Percentiles rank a stretch among this genome's conserved stretches.
Conservation (phyloP, 2,797 vertebrate species). For the Podargus strigoides region DNA sequence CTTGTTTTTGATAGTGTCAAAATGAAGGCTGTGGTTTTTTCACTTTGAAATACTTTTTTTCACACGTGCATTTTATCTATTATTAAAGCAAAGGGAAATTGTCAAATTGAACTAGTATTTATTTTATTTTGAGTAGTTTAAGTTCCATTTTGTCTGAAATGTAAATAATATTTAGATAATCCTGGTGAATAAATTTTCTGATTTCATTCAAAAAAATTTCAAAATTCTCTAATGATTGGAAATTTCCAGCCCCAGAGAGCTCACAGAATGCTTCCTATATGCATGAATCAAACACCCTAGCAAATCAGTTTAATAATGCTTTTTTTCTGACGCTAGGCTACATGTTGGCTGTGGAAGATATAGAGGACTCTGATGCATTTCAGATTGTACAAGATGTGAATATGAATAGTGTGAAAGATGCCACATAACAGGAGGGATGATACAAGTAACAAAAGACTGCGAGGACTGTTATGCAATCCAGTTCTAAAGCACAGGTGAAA, state of each 20-base stretch:
- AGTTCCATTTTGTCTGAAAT: neutral
- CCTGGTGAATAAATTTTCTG: neutral
- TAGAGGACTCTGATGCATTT: conserved; percentile 3
- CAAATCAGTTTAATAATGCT: conserved; percentile 23
- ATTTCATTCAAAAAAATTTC: neutral
- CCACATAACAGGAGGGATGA: neutral
- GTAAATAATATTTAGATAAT: neutral
- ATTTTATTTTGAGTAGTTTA: neutral
- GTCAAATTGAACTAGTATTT: neutral
- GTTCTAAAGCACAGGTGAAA: neutral
- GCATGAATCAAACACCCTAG: neutral
- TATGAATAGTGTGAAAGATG: neutral
- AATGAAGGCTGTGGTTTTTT: neutral
- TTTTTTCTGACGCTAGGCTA: neutral
- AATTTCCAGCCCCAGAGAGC: neutral
- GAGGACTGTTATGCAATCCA: neutral
- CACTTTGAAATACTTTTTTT: neutral
- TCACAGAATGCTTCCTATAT: neutral
- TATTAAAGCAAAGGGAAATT: neutral
- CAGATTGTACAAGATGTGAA: neutral
- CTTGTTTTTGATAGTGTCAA: neutral
- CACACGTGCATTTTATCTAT: neutral
- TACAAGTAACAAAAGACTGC: neutral
- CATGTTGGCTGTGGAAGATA: neutral
- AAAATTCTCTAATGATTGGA: neutral